These are phyloP conservation scores for Takifugu rubripes DNA, from an alignment of 2,797 vertebrate genomes.

Conservation along the genomic window DNA sequence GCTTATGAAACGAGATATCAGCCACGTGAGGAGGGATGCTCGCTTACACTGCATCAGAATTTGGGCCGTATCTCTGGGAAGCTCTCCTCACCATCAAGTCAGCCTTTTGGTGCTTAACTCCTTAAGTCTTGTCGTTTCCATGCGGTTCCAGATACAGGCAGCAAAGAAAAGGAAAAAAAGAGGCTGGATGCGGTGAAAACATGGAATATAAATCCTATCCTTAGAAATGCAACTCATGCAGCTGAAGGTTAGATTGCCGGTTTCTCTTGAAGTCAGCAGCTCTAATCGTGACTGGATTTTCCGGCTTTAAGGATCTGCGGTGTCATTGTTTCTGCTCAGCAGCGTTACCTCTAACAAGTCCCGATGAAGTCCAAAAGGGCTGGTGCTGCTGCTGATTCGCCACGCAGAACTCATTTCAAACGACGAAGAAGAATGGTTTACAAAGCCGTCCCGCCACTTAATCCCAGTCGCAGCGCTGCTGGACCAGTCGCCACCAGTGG, in stretches of 20 bases:
- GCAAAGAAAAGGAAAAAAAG: too few species aligned
- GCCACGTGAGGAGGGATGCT: slow-evolving; percentile 24
- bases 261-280: slow-evolving; percentile 14
- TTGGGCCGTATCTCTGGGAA: slow-evolving; percentile 29
- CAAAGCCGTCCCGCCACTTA: slow-evolving; percentile 51
- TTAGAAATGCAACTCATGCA: too few species aligned
- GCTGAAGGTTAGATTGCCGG: too few species aligned
- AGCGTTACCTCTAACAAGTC: slow-evolving; percentile 24
- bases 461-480: slow-evolving; percentile 51
- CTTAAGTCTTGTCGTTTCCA: neutral
- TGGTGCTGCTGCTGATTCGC: slow-evolving; percentile 15
- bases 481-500: slow-evolving; percentile 47
- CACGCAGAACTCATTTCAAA: slow-evolving; percentile 48
- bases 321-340: slow-evolving; percentile 19
- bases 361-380: slow-evolving; percentile 17
- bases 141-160: too few species aligned
- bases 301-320: slow-evolving; percentile 29
- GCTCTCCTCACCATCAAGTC: slow-evolving; percentile 7
- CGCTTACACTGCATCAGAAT: slow-evolving; percentile 19
- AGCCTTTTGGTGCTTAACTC: slow-evolving; percentile 8
- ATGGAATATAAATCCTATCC: too few species aligned
- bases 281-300: slow-evolving; percentile 22
- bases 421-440: slow-evolving; percentile 44
- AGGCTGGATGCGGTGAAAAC: too few species aligned
- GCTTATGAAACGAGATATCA: slow-evolving; percentile 15